These are phyloP conservation scores for Anguilla marmorata DNA, from an alignment of 2,797 vertebrate genomes.

Conservation along the genomic window DNA sequence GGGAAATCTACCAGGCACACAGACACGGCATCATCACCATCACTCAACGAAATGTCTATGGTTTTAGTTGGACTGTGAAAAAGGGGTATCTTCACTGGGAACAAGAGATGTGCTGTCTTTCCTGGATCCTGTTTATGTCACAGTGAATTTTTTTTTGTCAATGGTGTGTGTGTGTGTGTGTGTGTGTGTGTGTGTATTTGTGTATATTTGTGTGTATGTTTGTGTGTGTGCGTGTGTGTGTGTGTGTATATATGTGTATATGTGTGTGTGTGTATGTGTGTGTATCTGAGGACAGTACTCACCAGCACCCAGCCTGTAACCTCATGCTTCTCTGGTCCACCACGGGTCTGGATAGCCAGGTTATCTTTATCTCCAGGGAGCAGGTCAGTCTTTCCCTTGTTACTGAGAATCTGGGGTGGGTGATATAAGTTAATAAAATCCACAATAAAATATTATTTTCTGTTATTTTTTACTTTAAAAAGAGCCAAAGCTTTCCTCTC, in stretches of 20 bases:
- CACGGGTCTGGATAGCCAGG: conserved; percentile 88
- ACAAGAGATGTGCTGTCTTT: background rate
- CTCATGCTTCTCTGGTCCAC: conserved; percentile 91
- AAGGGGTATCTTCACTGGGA: background rate
- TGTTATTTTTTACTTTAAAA: background rate
- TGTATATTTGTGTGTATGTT: background rate
- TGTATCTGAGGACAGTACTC: conserved; percentile 53
- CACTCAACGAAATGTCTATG: background rate
- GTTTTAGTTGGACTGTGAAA: conserved; percentile 7
- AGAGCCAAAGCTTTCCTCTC: background rate
- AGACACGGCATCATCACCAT: background rate
- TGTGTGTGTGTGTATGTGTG: background rate
- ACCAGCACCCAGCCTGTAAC: conserved; percentile 95
- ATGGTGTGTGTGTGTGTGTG: background rate
- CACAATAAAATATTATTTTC: background rate
- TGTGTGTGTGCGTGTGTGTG: background rate
- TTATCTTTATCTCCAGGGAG: conserved; percentile 89
- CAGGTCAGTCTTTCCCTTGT: conserved; percentile 77
- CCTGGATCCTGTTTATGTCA: background rate
- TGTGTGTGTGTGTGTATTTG: background rate
- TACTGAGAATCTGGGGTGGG: conserved; percentile 55
- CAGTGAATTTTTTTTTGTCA: background rate
- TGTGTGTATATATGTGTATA: too few species aligned
- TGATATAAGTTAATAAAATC: background rate
- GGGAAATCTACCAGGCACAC: conserved; percentile 75